A percentile compares a stretch with the other conserved stretches of the same genome.
Conservation (phyloP, 2,113 vertebrate genomes). For the Sebastes fasciatus region DNA sequence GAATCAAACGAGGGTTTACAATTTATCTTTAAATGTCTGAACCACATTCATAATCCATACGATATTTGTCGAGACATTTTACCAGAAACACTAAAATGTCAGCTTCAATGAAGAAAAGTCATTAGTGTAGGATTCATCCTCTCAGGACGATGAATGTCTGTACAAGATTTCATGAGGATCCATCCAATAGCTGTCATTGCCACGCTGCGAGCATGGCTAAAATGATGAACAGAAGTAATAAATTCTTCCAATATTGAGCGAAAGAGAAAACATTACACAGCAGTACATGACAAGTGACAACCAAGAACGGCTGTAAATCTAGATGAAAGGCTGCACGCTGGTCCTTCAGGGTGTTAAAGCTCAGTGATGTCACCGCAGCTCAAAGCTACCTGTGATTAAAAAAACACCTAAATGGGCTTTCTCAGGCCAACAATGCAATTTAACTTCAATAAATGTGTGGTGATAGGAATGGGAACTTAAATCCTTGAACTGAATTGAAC, state of each 20-base stretch:
- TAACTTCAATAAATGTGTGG: no score
- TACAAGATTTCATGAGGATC: neutral
- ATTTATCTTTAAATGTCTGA: no score
- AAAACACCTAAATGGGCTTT: neutral
- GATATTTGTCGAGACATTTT: neutral
- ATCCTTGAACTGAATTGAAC: neutral
- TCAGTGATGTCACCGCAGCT: no score
- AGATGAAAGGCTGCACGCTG: no score
- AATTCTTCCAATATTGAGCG: no score
- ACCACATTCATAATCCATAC: no score
- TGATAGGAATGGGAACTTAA: no score
- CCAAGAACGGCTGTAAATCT: neutral
- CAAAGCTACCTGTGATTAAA: neutral
- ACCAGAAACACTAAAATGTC: neutral
- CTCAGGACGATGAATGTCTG: no score
- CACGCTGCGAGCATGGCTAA: neutral
- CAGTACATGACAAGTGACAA: neutral
- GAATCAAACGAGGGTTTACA: no score
- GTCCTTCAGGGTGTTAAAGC: no score
- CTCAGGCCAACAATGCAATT: no score
- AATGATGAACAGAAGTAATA: no score
- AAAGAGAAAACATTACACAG: neutral
- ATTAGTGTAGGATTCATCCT: neutral
- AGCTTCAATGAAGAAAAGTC: neutral
- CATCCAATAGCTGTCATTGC: neutral